phyloP scores from a whole-genome alignment of 2,888 invertebrate species.

The Ectemnius lituratus region DNA sequence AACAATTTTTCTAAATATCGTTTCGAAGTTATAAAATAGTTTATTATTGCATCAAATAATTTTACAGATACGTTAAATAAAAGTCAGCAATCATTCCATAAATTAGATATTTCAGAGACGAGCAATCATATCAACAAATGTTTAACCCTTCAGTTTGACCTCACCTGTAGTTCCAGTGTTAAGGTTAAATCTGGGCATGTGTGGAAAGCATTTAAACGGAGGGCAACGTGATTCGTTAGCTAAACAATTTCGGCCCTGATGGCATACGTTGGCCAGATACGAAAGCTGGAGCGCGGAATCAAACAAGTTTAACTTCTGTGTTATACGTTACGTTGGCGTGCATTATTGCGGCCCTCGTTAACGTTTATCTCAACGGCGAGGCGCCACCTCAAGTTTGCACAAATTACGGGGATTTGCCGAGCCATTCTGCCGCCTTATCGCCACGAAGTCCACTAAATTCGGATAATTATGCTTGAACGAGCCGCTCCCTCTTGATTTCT shows the following conservation, averaged over 20 bases:
- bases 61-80: no score
- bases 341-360: constrained; percentile 49
- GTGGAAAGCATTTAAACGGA: constrained; percentile 5
- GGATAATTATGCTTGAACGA: constrained; percentile 1
- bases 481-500: not conserved
- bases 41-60: no score
- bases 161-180: not conserved
- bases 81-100: no score
- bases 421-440: constrained; percentile 30
- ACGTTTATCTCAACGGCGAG: constrained; percentile 23
- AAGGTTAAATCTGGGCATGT: not conserved
- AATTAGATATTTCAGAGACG: no score
- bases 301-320: constrained; percentile 46
- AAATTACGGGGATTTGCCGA: constrained; percentile 44
- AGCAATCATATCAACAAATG: no score
- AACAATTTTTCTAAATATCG: no score
- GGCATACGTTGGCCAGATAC: constrained; percentile 7
- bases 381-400: constrained; percentile 11
- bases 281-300: constrained; percentile 25
- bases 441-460: constrained; percentile 29
- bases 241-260: constrained; percentile 26
- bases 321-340: constrained; percentile 7
- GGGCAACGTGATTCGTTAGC: constrained; percentile 46
- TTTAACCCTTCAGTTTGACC: no score
- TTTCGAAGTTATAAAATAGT: no score